Evolutionary conservation across 1,140 invertebrate species (phyloP).

Genomic region (Drosophila varians): DNA sequence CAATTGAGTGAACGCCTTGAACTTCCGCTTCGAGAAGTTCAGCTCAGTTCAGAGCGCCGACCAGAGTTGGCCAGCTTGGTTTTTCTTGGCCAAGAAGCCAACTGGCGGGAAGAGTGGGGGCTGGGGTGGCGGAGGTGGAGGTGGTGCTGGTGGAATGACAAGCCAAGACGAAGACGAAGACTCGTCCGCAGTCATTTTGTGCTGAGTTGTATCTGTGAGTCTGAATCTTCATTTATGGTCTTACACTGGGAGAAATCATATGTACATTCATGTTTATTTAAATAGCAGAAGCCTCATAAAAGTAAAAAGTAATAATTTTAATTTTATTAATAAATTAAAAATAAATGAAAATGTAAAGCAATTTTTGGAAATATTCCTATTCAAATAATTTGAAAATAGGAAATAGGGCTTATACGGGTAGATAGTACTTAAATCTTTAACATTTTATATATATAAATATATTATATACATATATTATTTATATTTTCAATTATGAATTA

Average conservation of each 20-base stretch:
- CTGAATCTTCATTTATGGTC: constrained; percentile 31
- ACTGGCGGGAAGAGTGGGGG: not conserved
- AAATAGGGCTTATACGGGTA: no score
- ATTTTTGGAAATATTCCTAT: no score
- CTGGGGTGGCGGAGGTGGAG: constrained; percentile 2
- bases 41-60: constrained; percentile 45
- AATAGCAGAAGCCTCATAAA: no score
- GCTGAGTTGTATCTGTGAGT: constrained; percentile 68
- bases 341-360: no score
- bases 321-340: no score
- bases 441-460: no score
- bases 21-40: constrained; percentile 82
- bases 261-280: not conserved
- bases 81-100: constrained; percentile 12
- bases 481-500: no score
- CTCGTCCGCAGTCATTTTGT: constrained; percentile 53
- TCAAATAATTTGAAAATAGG: no score
- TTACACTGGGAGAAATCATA: not conserved
- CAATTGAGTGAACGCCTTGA: constrained; percentile 83
- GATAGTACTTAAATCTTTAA: no score
- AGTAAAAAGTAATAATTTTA: no score
- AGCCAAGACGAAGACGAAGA: constrained; percentile 54
- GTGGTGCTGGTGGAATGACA: constrained; percentile 58
- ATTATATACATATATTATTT: no score
- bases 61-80: constrained; percentile 27